phyloP scores from a whole-genome alignment of 2,888 invertebrate species.

The Oscheius onirici region DNA sequence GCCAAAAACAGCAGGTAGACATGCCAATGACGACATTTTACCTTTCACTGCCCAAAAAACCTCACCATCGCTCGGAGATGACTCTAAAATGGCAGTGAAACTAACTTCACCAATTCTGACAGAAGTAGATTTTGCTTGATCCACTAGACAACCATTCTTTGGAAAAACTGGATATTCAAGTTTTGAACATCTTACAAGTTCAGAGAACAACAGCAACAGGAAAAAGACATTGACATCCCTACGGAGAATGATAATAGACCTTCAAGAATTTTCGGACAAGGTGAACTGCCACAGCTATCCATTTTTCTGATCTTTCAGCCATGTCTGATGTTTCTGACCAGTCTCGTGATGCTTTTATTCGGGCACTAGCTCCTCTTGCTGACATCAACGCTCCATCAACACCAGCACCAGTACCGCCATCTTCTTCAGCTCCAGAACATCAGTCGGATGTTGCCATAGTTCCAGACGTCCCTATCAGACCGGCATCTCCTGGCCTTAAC shows the following conservation, averaged over 20 bases:
- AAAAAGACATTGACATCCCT: conserved; percentile 6
- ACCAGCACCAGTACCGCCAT: neutral
- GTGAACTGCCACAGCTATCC: neutral
- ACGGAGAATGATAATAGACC: conserved; percentile 15
- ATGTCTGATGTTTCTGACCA: conserved; percentile 40
- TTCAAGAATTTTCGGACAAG: conserved; percentile 18
- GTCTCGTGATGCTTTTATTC: conserved; percentile 40
- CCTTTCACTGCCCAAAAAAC: too few relatives aligned
- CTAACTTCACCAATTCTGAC: too few relatives aligned
- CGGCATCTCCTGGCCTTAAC: conserved; percentile 4
- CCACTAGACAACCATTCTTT: neutral
- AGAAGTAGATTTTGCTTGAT: too few relatives aligned
- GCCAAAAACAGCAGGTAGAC: conserved; percentile 21
- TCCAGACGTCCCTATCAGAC: neutral
- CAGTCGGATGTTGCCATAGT: neutral
- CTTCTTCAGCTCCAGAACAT: neutral
- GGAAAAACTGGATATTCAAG: neutral
- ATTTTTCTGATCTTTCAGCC: conserved; percentile 32
- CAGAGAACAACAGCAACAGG: neutral
- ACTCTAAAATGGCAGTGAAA: too few relatives aligned
- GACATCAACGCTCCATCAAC: conserved; percentile 3
- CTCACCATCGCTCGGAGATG: too few relatives aligned
- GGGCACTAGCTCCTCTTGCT: conserved; percentile 39
- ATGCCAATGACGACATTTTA: too few relatives aligned
- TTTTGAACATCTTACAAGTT: neutral